phyloP scores from a whole-genome alignment of 2,888 invertebrate genomes.

The Drosophila setosimentum region DNA sequence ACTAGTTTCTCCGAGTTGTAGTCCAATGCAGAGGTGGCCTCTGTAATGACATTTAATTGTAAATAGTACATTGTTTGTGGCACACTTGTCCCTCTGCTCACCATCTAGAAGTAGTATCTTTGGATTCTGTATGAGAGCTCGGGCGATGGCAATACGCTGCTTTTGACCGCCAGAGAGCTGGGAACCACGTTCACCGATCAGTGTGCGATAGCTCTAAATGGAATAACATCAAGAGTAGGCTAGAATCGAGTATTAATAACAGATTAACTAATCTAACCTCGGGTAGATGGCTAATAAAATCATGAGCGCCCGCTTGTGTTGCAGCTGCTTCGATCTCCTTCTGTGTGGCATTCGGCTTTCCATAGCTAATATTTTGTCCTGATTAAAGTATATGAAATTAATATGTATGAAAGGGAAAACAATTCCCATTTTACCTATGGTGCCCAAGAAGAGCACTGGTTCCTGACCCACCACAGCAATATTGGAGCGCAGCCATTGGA shows the following conservation, averaged over 20 bases:
- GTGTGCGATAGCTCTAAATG: constrained; percentile 90
- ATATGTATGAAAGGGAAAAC: background rate
- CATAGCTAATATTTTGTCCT: constrained; percentile 89
- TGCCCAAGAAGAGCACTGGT: constrained; percentile 93
- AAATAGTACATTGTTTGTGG: no score
- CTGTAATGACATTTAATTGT: background rate
- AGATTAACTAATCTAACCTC: constrained; percentile 88
- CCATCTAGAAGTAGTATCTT: constrained; percentile 91
- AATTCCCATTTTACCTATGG: constrained; percentile 86
- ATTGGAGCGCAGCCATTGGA: constrained; percentile 90
- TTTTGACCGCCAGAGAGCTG: constrained; percentile 94
- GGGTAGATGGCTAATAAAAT: constrained; percentile 90
- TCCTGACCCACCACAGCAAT: constrained; percentile 96
- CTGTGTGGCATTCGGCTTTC: constrained; percentile 89
- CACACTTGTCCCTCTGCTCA: background rate
- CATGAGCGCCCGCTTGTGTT: constrained; percentile 91
- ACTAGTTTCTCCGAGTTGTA: constrained; percentile 92
- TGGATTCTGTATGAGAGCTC: constrained; percentile 92
- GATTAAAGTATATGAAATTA: background rate
- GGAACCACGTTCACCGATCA: constrained; percentile 92
- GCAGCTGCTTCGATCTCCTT: constrained; percentile 90
- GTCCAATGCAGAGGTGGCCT: constrained; percentile 94
- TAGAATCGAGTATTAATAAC: background rate
- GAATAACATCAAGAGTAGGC: background rate
- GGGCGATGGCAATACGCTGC: constrained; percentile 93